A percentile compares a stretch with the other conserved stretches of the same genome.
Evolutionary conservation across 92 coral and sea anemone species (phyloP).

Genomic region (Phenganax marumi): DNA sequence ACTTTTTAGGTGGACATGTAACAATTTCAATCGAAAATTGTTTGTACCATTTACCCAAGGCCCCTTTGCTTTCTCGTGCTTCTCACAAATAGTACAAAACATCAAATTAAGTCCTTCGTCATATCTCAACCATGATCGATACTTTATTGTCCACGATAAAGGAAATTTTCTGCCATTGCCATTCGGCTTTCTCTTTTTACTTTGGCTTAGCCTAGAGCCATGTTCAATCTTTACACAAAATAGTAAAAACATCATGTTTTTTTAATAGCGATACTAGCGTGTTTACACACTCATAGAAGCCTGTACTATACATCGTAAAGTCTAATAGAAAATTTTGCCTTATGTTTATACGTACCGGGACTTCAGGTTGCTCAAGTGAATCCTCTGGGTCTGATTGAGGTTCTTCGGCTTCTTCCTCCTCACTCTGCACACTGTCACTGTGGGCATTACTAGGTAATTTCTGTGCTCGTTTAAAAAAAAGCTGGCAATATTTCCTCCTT

Average conservation of each 20-base stretch:
- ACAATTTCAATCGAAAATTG: conserved; percentile 14
- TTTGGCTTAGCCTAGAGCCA: neutral
- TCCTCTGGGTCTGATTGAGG: conserved; percentile 12
- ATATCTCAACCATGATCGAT: conserved; percentile 18
- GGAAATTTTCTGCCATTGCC: conserved; percentile 12
- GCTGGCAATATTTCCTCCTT: neutral
- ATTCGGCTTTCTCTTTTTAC: neutral
- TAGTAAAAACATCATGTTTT: too few species aligned
- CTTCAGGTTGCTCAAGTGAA: neutral
- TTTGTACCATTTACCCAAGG: conserved; percentile 8
- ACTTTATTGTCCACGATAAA: neutral
- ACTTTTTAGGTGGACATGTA: too few species aligned
- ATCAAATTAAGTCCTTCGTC: too few species aligned
- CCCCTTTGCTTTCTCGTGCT: neutral
- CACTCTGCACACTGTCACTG: conserved; percentile 9
- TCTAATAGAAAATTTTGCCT: neutral
- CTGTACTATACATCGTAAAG: neutral
- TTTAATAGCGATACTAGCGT: neutral
- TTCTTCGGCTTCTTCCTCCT: conserved; percentile 17
- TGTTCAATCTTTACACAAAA: neutral
- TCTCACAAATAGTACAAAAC: conserved; percentile 14
- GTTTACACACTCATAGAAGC: neutral
- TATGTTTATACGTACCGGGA: neutral
- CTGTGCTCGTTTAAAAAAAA: neutral
- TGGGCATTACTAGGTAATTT: neutral